Percentiles rank a stretch among this genome's conserved stretches.
Conservation (phyloP, 2,113 vertebrate species). For the Notiomystis cincta region DNA sequence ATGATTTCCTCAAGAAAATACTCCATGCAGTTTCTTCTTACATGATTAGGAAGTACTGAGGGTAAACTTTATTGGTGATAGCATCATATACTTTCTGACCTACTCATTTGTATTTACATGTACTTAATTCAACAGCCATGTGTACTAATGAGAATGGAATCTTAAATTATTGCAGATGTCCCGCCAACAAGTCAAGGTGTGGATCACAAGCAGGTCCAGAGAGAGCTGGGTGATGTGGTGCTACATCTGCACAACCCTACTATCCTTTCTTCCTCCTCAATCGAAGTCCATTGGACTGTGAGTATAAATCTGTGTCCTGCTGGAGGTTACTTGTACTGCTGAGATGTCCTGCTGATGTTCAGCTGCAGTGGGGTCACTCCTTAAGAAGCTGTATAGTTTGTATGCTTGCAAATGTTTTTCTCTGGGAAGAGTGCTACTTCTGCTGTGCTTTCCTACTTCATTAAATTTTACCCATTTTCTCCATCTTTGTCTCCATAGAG, state of each 20-base stretch:
- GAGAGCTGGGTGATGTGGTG: slow-evolving; percentile 90
- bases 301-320: slow-evolving; percentile 53
- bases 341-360: background rate
- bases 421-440: background rate
- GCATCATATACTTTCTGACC: background rate
- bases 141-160: background rate
- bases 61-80: background rate
- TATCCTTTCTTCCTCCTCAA: slow-evolving; percentile 93
- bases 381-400: background rate
- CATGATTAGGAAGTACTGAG: background rate
- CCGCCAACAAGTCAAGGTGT: slow-evolving; percentile 95
- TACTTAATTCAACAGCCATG: background rate
- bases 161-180: slow-evolving; percentile 80
- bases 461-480: background rate
- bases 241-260: slow-evolving; percentile 97
- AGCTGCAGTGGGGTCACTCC: background rate
- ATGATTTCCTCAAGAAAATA: background rate
- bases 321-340: background rate
- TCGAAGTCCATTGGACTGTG: slow-evolving; percentile 98
- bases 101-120: background rate
- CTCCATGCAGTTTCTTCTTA: background rate
- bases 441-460: background rate
- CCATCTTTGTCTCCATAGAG: background rate
- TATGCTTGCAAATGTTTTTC: background rate
- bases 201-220: slow-evolving; percentile 96